phyloP scores from a whole-genome alignment of 92 coral and sea anemone genomes.

The Plumapathes pennacea region DNA sequence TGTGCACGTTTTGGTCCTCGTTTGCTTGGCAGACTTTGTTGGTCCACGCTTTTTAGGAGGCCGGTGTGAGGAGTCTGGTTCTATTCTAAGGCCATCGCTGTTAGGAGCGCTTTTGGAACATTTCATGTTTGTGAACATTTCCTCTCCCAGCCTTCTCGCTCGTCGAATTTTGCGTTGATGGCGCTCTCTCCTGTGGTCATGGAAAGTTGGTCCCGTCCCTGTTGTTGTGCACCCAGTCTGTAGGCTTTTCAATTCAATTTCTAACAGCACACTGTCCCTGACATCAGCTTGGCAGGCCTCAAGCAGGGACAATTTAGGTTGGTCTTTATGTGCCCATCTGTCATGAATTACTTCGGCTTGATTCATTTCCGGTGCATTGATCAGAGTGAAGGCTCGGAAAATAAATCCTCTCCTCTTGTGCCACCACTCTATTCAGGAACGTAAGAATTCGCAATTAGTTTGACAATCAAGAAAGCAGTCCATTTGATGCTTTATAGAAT shows the following conservation, averaged over 20 bases:
- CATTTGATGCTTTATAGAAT: slow-evolving; percentile 31
- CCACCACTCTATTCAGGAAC: slow-evolving; percentile 56
- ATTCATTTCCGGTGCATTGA: slow-evolving; percentile 48
- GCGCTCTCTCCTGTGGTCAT: slow-evolving; percentile 9
- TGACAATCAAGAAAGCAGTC: slow-evolving; percentile 28
- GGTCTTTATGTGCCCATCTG: slow-evolving; percentile 62
- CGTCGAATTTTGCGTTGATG: slow-evolving; percentile 22
- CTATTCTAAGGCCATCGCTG: not conserved
- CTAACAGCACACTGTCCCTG: slow-evolving; percentile 33
- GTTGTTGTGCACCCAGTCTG: slow-evolving; percentile 16
- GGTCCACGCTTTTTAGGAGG: too few species aligned
- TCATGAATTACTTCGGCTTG: slow-evolving; percentile 61
- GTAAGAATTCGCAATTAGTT: slow-evolving; percentile 24
- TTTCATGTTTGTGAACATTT: slow-evolving; percentile 33
- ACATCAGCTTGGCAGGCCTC: slow-evolving; percentile 58
- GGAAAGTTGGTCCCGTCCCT: slow-evolving; percentile 50
- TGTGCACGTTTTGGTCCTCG: too few species aligned
- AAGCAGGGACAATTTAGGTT: slow-evolving; percentile 46
- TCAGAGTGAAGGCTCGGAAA: slow-evolving; percentile 57
- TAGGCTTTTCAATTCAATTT: slow-evolving; percentile 37
- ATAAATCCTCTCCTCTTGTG: slow-evolving; percentile 52
- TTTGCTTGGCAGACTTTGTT: too few species aligned
- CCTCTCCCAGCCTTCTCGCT: slow-evolving; percentile 31
- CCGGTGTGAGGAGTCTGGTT: slow-evolving; percentile 28
- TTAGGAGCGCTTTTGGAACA: not conserved